Percentiles rank a stretch among this genome's conserved stretches.
phyloP scores from a whole-genome alignment of 2,113 vertebrate genomes.

The Clinocottus analis region DNA sequence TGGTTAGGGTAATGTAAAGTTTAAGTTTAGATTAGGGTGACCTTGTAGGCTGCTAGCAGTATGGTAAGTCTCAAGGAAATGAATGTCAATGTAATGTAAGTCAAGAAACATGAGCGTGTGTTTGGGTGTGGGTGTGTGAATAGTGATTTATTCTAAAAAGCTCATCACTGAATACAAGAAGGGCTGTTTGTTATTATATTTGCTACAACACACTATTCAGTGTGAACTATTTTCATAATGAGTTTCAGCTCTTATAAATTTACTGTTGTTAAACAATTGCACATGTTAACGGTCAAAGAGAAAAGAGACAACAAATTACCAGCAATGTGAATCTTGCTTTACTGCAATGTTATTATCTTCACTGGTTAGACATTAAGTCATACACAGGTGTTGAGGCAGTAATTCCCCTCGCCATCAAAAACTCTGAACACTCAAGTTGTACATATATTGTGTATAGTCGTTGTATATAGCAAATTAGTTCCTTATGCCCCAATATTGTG shows the following conservation, averaged over 20 bases:
- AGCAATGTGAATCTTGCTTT: too few species aligned
- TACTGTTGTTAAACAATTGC: constrained; percentile 19
- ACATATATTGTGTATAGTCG: background rate
- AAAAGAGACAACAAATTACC: constrained; percentile 6
- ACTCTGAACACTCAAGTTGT: background rate
- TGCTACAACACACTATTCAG: constrained; percentile 15
- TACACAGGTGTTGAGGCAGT: constrained; percentile 2
- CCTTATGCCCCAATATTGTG: background rate
- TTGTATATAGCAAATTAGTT: background rate
- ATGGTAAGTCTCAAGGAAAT: background rate
- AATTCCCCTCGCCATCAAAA: background rate
- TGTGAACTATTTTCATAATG: constrained; percentile 40
- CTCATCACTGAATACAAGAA: constrained; percentile 21
- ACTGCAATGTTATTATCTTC: background rate
- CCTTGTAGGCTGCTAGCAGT: background rate
- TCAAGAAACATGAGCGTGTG: background rate
- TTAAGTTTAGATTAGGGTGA: background rate
- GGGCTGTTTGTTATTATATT: constrained; percentile 13
- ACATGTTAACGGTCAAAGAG: constrained; percentile 1
- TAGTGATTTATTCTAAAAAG: background rate
- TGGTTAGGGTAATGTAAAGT: background rate
- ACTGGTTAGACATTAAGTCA: constrained; percentile 9
- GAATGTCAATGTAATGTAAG: background rate
- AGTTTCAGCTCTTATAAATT: constrained; percentile 16
- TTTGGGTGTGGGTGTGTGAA: background rate